Conservation (phyloP, 1,140 invertebrate species). For the Pseudachorutes palmiensis region DNA sequence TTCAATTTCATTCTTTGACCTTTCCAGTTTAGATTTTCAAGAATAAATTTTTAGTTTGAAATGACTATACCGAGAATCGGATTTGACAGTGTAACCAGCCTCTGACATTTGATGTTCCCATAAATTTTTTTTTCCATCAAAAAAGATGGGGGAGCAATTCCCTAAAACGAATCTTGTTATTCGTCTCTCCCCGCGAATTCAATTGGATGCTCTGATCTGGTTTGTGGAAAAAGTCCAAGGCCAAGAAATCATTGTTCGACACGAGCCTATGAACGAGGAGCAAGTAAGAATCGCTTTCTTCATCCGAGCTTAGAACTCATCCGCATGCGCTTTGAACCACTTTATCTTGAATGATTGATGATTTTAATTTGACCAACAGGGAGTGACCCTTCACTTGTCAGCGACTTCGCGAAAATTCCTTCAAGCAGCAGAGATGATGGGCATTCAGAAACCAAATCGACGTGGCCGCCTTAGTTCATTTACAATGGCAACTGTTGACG, state of each 20-base stretch:
- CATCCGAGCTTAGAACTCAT: neutral
- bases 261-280: neutral
- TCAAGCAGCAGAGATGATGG: neutral
- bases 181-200: neutral
- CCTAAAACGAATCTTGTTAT: neutral
- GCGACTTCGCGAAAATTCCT: neutral
- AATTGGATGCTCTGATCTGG: neutral
- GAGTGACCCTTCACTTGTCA: neutral
- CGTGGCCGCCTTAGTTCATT: neutral
- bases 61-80: no score
- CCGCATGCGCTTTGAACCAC: neutral
- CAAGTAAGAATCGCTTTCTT: slow-evolving; percentile 3
- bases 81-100: no score
- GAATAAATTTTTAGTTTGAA: no score
- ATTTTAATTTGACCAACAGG: no score
- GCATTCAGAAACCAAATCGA: neutral
- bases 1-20: no score
- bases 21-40: no score
- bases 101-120: no score
- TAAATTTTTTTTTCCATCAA: no score
- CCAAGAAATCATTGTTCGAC: neutral
- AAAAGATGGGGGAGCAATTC: neutral
- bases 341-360: no score
- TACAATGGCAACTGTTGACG: neutral
- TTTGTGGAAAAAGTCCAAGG: neutral